A percentile compares a stretch with the other conserved stretches of the same genome.
phyloP scores from a whole-genome alignment of 2,113 vertebrate species.

The Psilopogon haemacephalus region DNA sequence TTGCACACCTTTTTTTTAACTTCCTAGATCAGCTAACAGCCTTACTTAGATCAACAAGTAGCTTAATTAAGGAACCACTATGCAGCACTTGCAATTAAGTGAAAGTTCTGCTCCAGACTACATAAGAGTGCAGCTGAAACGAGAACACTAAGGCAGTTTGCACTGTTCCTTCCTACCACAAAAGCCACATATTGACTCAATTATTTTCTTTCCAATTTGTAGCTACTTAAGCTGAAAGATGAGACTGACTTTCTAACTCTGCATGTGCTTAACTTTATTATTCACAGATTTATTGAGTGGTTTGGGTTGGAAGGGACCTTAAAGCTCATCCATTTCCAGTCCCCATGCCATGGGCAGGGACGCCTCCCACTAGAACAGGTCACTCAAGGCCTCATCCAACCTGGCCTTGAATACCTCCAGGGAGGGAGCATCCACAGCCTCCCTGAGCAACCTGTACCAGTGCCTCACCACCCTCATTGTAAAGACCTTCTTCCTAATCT shows the following conservation, averaged over 20 bases:
- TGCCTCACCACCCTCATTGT: too few species aligned
- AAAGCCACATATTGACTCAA: background rate
- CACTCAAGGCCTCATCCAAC: too few species aligned
- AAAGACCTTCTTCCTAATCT: too few species aligned
- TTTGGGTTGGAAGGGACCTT: too few species aligned
- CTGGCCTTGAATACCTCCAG: too few species aligned
- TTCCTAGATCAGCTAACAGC: background rate
- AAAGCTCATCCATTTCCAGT: too few species aligned
- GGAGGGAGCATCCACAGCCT: too few species aligned
- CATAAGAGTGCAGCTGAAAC: background rate
- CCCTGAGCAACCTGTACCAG: too few species aligned
- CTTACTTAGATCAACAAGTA: background rate
- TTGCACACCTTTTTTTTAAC: background rate
- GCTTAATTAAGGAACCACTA: background rate
- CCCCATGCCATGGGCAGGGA: too few species aligned
- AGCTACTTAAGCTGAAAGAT: background rate
- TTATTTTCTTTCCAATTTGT: background rate
- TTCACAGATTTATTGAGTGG: too few species aligned
- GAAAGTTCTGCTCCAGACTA: background rate
- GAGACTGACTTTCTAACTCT: background rate
- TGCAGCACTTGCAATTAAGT: background rate
- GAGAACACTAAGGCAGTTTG: background rate
- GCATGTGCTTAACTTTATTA: background rate
- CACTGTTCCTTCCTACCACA: conserved; percentile 24
- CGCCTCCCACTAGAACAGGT: too few species aligned